Evolutionary conservation across 2,888 invertebrate genomes (phyloP).

Genomic region (Emmelina monodactyla): DNA sequence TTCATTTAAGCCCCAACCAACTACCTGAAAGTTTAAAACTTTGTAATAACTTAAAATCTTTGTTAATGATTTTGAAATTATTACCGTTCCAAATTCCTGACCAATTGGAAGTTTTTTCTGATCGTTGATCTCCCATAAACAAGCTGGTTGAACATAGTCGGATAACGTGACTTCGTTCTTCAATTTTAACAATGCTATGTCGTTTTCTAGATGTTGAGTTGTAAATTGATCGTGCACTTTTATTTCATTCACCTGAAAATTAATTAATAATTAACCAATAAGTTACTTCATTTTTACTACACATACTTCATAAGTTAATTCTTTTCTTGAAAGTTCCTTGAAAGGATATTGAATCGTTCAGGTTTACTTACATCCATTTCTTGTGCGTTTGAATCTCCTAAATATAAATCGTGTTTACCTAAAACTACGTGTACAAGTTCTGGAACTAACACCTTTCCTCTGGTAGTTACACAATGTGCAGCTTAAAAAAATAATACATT

Average conservation of each 20-base stretch:
- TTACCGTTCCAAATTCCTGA: conserved; percentile 28
- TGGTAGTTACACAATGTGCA: conserved; percentile 29
- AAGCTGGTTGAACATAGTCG: conserved; percentile 37
- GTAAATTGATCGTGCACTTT: conserved; percentile 25
- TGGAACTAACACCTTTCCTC: conserved; percentile 23
- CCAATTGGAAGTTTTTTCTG: conserved; percentile 20
- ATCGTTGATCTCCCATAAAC: conserved; percentile 28
- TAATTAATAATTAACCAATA: not conserved
- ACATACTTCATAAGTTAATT: not conserved
- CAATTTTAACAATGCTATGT: conserved; percentile 33
- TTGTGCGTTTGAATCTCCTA: conserved; percentile 27
- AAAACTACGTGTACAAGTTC: conserved; percentile 28
- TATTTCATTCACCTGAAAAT: conserved; percentile 26
- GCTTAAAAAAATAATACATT: conserved; percentile 19
- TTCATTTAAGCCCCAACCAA: conserved; percentile 40
- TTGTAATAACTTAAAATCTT: no score
- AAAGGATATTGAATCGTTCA: no score
- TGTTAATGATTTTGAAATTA: no score
- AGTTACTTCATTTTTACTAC: not conserved
- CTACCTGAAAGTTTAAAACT: conserved; percentile 24
- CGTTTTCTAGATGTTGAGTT: conserved; percentile 22
- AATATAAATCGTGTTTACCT: conserved; percentile 34
- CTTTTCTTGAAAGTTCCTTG: no score
- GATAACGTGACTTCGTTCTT: conserved; percentile 24
- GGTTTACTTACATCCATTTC: conserved; percentile 25